A percentile compares a stretch with the other conserved stretches of the same genome.
Conservation (phyloP, 1,140 invertebrate species). For the Brachionus paranguensis region DNA sequence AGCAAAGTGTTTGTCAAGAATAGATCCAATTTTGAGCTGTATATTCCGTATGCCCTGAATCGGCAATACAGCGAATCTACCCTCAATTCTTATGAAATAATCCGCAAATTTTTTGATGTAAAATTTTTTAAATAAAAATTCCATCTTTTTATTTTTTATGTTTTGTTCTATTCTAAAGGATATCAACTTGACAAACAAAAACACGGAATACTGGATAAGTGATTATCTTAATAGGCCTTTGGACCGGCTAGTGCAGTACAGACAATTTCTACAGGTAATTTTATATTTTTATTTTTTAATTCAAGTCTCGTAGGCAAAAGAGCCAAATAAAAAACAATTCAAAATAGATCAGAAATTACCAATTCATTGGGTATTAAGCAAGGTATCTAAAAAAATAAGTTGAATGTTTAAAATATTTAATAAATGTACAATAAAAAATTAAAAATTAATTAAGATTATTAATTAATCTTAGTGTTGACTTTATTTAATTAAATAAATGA, state of each 20-base stretch:
- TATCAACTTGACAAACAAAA: background rate
- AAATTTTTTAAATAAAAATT: background rate
- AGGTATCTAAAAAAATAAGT: too few relatives aligned
- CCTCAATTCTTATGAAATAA: slow-evolving; percentile 28
- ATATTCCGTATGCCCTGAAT: slow-evolving; percentile 23
- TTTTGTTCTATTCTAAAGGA: background rate
- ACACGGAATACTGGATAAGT: slow-evolving; percentile 20
- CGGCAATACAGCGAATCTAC: slow-evolving; percentile 32
- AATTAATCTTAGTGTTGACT: too few relatives aligned
- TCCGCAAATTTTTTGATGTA: slow-evolving; percentile 35
- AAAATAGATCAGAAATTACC: too few relatives aligned
- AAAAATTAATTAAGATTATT: too few relatives aligned
- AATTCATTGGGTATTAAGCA: too few relatives aligned
- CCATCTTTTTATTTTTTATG: background rate
- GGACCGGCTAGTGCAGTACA: background rate
- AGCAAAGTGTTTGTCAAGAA: slow-evolving; percentile 36
- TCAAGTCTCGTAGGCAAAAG: too few relatives aligned
- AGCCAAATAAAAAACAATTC: too few relatives aligned
- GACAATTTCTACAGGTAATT: slow-evolving; percentile 38
- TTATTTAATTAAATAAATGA: too few relatives aligned
- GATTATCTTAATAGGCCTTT: slow-evolving; percentile 29
- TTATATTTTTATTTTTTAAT: too few relatives aligned
- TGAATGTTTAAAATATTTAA: too few relatives aligned
- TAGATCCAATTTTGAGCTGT: slow-evolving; percentile 32
- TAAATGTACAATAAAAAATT: too few relatives aligned